phyloP scores from a whole-genome alignment of 2,888 invertebrate species.

The Cylindroiulus punctatus region DNA sequence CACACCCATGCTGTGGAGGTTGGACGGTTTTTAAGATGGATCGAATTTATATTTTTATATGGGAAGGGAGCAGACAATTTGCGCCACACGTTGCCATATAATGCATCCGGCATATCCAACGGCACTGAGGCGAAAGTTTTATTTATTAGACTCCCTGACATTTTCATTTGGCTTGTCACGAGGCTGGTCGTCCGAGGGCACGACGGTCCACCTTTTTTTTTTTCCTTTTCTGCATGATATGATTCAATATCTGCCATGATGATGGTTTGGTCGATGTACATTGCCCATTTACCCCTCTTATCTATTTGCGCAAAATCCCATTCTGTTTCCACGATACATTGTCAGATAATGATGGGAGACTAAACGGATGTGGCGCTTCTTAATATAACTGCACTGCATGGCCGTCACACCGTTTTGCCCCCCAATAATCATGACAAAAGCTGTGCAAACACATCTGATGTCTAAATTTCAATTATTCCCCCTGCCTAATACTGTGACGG shows the following conservation, averaged over 20 bases:
- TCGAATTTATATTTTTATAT: constrained; percentile 45
- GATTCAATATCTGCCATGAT: constrained; percentile 41
- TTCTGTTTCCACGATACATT: constrained; percentile 40
- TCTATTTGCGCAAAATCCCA: constrained; percentile 44
- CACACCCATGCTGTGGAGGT: not conserved
- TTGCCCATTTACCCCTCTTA: constrained; percentile 47
- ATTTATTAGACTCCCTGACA: constrained; percentile 42
- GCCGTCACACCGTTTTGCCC: constrained; percentile 48
- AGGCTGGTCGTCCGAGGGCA: constrained; percentile 35
- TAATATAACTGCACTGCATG: constrained; percentile 24
- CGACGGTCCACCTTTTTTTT: not conserved
- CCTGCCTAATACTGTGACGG: constrained; percentile 49
- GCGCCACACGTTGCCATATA: constrained; percentile 45
- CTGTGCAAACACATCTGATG: constrained; percentile 54
- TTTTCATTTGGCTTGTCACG: constrained; percentile 43
- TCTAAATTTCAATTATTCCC: constrained; percentile 54
- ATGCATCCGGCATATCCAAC: constrained; percentile 43
- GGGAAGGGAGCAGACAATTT: constrained; percentile 47
- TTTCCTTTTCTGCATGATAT: constrained; percentile 30
- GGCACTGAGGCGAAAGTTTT: constrained; percentile 44
- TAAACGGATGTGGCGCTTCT: constrained; percentile 49
- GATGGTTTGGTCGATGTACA: constrained; percentile 47
- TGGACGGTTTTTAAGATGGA: constrained; percentile 31
- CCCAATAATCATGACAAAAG: constrained; percentile 54
- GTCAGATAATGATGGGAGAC: constrained; percentile 48